Percentiles rank a stretch among this genome's conserved stretches.
Evolutionary conservation across 2,797 vertebrate species (phyloP).

Genomic region (Ibycter americanus): DNA sequence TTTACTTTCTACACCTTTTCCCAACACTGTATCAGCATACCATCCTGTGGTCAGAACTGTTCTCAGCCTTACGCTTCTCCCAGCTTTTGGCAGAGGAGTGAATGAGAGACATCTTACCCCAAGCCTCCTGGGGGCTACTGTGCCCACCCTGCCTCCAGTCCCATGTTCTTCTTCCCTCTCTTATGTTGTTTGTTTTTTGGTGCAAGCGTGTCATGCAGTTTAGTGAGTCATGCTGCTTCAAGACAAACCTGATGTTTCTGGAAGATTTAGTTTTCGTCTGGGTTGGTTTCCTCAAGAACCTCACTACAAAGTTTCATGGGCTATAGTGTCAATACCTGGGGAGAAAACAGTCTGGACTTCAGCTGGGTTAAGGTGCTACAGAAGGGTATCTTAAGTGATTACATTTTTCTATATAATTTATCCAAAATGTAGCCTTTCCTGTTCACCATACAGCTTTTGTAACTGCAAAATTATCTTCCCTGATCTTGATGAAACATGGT

Average conservation of each 20-base stretch:
- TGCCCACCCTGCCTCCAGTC: not conserved
- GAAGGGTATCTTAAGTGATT: not conserved
- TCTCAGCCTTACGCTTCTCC: not conserved
- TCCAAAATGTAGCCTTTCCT: not conserved
- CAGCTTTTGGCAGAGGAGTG: not conserved
- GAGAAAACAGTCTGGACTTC: not conserved
- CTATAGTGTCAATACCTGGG: not conserved
- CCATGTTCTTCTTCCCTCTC: not conserved
- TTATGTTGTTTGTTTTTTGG: not conserved
- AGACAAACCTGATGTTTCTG: not conserved
- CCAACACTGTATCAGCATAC: not conserved
- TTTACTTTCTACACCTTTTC: not conserved
- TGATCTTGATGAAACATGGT: not conserved
- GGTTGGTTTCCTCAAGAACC: not conserved
- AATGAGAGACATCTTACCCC: fast-evolving
- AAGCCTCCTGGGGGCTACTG: not conserved
- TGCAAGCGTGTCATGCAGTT: not conserved
- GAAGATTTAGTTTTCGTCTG: not conserved
- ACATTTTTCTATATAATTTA: not conserved
- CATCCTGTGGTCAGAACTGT: not conserved
- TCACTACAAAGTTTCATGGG: not conserved
- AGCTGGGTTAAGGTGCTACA: not conserved
- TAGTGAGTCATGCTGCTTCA: not conserved
- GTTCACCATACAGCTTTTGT: not conserved
- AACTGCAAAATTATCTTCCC: not conserved